Percentiles rank a stretch among this genome's conserved stretches.
Conservation (phyloP, 2,888 invertebrate species). For the Drosophila prostipennis region DNA sequence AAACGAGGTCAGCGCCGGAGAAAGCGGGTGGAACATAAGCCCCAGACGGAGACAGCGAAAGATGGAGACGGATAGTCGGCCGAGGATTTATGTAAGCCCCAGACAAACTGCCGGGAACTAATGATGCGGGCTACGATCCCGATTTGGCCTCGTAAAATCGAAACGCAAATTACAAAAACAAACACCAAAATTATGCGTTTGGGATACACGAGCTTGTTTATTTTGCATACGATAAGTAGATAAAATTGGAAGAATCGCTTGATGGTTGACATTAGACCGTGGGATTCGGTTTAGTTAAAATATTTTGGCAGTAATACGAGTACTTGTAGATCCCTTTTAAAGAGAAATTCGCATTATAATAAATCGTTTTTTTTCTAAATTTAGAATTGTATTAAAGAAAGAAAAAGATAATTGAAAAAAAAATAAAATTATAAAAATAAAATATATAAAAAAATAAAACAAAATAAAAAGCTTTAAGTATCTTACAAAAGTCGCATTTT, state of each 20-base stretch:
- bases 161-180: conserved; percentile 50
- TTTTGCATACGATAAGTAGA: conserved; percentile 32
- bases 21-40: neutral
- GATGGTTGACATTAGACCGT: neutral
- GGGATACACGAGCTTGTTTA: conserved; percentile 46
- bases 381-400: too few species aligned
- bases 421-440: too few species aligned
- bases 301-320: too few species aligned
- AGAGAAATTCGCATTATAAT: too few species aligned
- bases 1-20: conserved; percentile 42
- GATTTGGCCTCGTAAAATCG: conserved; percentile 39
- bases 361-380: too few species aligned
- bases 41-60: conserved; percentile 2
- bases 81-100: conserved; percentile 50
- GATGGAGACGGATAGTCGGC: conserved; percentile 11
- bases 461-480: too few species aligned
- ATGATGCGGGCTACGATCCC: conserved; percentile 40
- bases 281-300: neutral
- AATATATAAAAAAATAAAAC: too few species aligned
- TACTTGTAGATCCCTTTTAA: too few species aligned
- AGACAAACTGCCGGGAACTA: conserved; percentile 34
- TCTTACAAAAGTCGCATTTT: too few species aligned
- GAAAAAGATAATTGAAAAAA: too few species aligned
- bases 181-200: conserved; percentile 33
- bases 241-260: conserved; percentile 1